These are phyloP conservation scores for Anser cygnoides DNA, from an alignment of 2,113 vertebrate species.

Conservation along the genomic window DNA sequence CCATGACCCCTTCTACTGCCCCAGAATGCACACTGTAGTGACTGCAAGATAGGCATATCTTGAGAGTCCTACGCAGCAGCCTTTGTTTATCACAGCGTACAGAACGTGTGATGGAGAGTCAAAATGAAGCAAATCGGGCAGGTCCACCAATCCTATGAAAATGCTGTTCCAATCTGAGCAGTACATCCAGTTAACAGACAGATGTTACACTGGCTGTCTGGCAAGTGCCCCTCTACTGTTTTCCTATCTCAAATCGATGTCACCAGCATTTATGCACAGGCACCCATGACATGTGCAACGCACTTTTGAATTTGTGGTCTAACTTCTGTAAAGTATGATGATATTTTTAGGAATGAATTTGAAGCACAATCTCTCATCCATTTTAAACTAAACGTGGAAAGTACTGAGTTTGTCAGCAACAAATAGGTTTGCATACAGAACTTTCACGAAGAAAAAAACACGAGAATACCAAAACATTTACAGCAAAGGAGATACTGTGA, in stretches of 20 bases:
- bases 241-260: neutral
- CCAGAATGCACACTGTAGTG: fast-evolving
- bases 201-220: neutral
- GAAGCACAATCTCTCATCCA: neutral
- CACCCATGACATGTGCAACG: neutral
- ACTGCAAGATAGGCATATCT: neutral
- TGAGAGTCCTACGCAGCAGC: neutral
- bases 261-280: neutral
- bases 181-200: neutral
- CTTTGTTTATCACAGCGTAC: neutral
- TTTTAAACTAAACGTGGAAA: neutral
- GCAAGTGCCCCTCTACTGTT: neutral
- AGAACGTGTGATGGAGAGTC: neutral
- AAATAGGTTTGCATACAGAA: neutral
- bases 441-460: neutral
- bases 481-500: neutral
- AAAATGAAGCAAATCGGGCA: neutral
- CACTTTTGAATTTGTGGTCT: neutral
- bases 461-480: neutral
- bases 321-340: neutral
- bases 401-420: neutral
- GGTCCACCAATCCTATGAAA: neutral
- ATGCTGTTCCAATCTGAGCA: neutral
- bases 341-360: slow-evolving; percentile 29
- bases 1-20: neutral